phyloP scores from a whole-genome alignment of 2,113 vertebrate species.

The Rhinolophus ferrumequinum region DNA sequence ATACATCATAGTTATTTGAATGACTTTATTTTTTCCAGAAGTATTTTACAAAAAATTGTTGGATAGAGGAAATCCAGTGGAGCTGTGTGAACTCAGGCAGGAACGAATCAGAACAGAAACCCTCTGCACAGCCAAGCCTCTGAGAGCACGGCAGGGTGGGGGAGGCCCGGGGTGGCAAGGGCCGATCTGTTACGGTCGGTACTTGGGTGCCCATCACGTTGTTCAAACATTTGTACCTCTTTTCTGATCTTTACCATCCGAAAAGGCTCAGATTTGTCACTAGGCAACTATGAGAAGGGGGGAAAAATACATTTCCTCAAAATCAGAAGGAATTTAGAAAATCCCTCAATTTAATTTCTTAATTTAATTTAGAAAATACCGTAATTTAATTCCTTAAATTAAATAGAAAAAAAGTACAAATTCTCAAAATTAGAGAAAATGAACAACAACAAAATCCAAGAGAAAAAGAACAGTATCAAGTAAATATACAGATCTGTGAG shows the following conservation, averaged over 20 bases:
- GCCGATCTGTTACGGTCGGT: not conserved
- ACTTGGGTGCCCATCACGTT: not conserved
- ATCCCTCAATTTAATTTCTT: too few species aligned
- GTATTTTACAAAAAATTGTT: not conserved
- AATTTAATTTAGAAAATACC: too few species aligned
- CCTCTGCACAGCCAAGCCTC: not conserved
- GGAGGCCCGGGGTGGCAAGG: not conserved
- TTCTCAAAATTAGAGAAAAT: not conserved
- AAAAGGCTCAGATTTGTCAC: not conserved
- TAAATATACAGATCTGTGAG: not conserved
- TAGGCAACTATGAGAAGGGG: not conserved
- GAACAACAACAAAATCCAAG: not conserved
- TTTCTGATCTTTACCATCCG: not conserved
- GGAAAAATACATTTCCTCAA: not conserved
- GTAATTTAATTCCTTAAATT: too few species aligned
- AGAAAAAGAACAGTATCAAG: not conserved
- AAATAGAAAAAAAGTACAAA: not conserved
- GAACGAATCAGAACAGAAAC: not conserved
- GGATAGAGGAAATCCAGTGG: not conserved
- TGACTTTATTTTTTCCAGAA: not conserved
- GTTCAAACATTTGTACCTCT: not conserved
- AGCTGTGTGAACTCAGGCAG: not conserved
- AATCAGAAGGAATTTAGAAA: not conserved
- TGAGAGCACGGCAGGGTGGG: not conserved
- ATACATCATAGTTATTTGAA: not conserved